Base-by-base conservation (phyloP, 2,888 invertebrate species). In the Mimas tiliae region DNA sequence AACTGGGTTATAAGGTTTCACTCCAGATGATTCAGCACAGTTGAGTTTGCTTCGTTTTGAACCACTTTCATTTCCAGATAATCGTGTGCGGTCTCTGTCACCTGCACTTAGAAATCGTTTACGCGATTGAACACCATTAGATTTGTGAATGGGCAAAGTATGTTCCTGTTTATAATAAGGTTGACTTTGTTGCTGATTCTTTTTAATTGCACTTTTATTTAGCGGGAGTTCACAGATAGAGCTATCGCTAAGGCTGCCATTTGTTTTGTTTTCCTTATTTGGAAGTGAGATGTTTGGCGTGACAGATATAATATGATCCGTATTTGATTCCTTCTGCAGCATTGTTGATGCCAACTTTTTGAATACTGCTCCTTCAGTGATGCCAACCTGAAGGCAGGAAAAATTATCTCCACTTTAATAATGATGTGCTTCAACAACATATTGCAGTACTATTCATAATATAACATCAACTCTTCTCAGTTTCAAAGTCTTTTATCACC, bases 361-460 rank as follows among this genome's bases (percentile, higher is more conserved):
- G 88, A 84, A 85, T 85, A 87, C 89, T 84, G 92, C 91, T 88
- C 89, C 93, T 90, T 93, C 93, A 91, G 91, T 92, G 92, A 91
- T 91, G 92, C 93, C 93, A 89, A 93, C 93, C 93, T 93, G 93
- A 92, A 93, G 93, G 91, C 93, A 93, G 93, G 93, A 93, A 93
- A 93, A 93, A 93, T 93, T 83, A 92, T 92, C 93, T 93, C 92
- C 93, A 93, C 91, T 93, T 93, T 93, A 93, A 78, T 90, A 89
- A 91, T 89, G 84, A 91, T 92, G 92, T 89, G 91, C 90, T 89
- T 91, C 84, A 87, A 87, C 88, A 88, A 76, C 75, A 84, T 85
- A 86, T 83, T 84, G 85, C 85, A 84, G 64, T 55, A 63, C 48
- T 64, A 85, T 85, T 76, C 78, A 85, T 80, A 85, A 85, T 76